Conservation (phyloP, 2,113 vertebrate species). For the Tupaia tana region DNA sequence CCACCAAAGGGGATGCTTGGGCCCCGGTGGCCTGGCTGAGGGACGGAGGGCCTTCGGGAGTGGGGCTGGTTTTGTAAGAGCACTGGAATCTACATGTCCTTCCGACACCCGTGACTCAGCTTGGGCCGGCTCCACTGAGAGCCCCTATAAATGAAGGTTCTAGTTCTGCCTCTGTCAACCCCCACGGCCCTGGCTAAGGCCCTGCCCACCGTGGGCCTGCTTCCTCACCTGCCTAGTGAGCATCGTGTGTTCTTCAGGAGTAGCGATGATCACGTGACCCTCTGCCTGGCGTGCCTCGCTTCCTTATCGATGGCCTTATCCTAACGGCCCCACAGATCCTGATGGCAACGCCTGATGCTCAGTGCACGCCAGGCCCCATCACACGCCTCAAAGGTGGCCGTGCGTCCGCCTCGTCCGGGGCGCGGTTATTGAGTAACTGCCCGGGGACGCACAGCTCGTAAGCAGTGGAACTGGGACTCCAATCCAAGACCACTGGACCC, state of each 20-base stretch:
- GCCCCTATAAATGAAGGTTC: not conserved
- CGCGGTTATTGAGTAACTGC: not conserved
- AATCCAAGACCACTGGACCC: not conserved
- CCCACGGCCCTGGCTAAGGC: not conserved
- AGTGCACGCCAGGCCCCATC: not conserved
- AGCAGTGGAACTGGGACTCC: not conserved
- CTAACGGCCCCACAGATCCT: not conserved
- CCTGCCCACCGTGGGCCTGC: not conserved
- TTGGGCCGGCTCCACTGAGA: not conserved
- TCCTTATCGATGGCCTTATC: not conserved
- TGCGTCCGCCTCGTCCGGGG: not conserved
- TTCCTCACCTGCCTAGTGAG: not conserved
- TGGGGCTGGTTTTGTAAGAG: constrained; percentile 1
- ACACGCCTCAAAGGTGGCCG: not conserved
- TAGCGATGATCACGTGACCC: not conserved
- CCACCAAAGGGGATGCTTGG: constrained; percentile 15
- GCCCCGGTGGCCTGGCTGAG: not conserved
- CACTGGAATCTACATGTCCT: not conserved
- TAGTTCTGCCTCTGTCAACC: not conserved
- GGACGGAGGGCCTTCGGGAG: not conserved
- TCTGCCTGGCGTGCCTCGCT: not conserved
- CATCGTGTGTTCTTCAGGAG: not conserved
- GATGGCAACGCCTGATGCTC: not conserved
- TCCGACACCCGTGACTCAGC: not conserved
- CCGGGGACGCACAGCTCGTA: not conserved